phyloP scores from a whole-genome alignment of 1,140 invertebrate genomes.

The Caerostris extrusa region DNA sequence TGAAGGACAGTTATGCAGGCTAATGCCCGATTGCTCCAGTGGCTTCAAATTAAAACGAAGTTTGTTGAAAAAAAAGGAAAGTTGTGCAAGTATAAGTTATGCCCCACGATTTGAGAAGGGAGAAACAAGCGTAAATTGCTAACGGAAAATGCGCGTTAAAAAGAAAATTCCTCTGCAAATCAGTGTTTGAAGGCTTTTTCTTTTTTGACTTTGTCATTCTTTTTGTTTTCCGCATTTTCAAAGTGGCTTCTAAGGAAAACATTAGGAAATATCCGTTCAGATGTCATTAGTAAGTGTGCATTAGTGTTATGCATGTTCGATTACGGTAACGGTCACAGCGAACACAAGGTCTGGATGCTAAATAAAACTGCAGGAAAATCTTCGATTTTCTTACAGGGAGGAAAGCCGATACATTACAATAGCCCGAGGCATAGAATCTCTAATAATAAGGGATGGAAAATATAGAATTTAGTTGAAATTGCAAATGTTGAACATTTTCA shows the following conservation, averaged over 20 bases:
- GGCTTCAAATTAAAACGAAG: slow-evolving; percentile 54
- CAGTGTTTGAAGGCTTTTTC: slow-evolving; percentile 20
- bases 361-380: slow-evolving; percentile 24
- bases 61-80: slow-evolving; percentile 23
- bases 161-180: slow-evolving; percentile 31
- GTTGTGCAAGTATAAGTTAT: not conserved
- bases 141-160: not conserved
- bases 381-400: slow-evolving; percentile 30
- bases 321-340: slow-evolving; percentile 1
- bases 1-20: not conserved
- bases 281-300: slow-evolving; percentile 52
- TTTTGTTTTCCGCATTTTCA: slow-evolving; percentile 2
- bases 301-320: slow-evolving; percentile 66
- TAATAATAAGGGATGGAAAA: slow-evolving; percentile 46
- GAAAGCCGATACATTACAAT: slow-evolving; percentile 36
- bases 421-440: not conserved
- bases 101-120: not conserved
- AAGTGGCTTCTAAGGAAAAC: slow-evolving; percentile 13
- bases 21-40: slow-evolving; percentile 10
- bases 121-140: not conserved
- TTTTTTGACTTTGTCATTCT: not conserved
- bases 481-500: not conserved
- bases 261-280: slow-evolving; percentile 54
- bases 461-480: not conserved
- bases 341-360: not conserved